Base-by-base conservation (phyloP, 92 coral and sea anemone species). In the Desmophyllum pertusum region DNA sequence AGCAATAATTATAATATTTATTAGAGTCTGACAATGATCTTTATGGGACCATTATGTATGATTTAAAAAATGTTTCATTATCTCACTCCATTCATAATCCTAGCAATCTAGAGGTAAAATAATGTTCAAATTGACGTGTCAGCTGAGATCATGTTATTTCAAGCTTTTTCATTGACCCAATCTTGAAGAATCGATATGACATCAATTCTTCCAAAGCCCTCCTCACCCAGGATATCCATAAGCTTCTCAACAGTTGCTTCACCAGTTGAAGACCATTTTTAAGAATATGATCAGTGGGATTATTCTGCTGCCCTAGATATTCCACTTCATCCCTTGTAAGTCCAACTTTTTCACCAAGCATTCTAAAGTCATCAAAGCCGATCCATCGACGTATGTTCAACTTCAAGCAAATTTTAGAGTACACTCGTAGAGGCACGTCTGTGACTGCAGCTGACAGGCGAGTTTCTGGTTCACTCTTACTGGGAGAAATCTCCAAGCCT, bases 201-300 rank as follows among this genome's bases (percentile, higher is more conserved):
- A 46, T 83, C 87, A 62, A 36, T 15, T 15, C 87, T 76, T 46
- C 63, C 73, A 3, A 83, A 70, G 2, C 15, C 40, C 8, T 76
- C 46, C 42, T 76, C 68, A 13, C 51, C 21, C 43, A 83, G 63
- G 43, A 74, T 5, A 19, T 61, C 75, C 39, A 83, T 83, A 35
- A 83, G 33, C 14, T 46, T 75, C 3, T 35, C 70, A 13, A 83
- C 87, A 18, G 43, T 83, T 31, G 87, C 87, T 35, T 43, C 35
- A 30, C 57, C 53, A 5, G 74, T 72, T n/a, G 69, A 29, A 62
- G 73, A 38, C 87, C 87, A 83, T 3, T 10, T 36, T 46, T 73
- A 3, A 83, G 21, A 43, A 83, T 75, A n/a, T 74, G 64, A 62
- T 83, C 70, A 35, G 87, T 74, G 0, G 87, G 87, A 4, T 75